Base-by-base conservation (phyloP, 2,888 invertebrate genomes). In the Cheilosia vernalis region DNA sequence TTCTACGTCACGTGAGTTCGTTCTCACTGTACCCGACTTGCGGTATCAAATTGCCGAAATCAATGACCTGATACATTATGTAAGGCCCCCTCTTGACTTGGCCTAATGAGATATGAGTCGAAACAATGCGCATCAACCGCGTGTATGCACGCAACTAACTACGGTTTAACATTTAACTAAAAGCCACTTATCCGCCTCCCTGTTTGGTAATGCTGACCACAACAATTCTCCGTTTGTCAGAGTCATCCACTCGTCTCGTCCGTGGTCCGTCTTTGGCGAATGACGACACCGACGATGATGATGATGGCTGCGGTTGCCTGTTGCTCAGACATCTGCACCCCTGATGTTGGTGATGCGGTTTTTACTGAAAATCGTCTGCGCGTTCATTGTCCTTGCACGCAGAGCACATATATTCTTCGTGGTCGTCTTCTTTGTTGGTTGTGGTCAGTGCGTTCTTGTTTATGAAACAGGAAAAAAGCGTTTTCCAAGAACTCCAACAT, bases 351-450 rank as follows among this genome's bases (percentile, higher is more conserved):
- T 73, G 53, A 24, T n/a, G 49, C 17, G 37, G 47, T 80, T 70
- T 67, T 63, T 64, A n/a, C 30, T 27, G 27, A 30, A 64, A 72
- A 70, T 42, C 49, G 37, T 19, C 44, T 64, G 61, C n/a, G 70
- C 81, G 76, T 81, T 81, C 85, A 81, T 77, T 85, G 85, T 85
- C 81, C 81, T 81, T 37, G 13, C 37, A 13, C 37, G 40, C 24
- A 53, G 69, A 15, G 60, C 19, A 40, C 40, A 72, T 33, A 27
- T 69, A 30, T 49, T 58, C 60, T 61, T 49, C 10, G 49, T 44
- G 42, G 49, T 66, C 30, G 49, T 66, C 30, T 40, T 73, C 63
- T 51, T 79, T 67, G 73, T 69, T 67, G 58, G 63, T 84, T 74
- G 79, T 84, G 80, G 69, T 80, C 76, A 69, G 73, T 73, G 72